phyloP scores from a whole-genome alignment of 2,113 vertebrate species.

The Nasalis larvatus region DNA sequence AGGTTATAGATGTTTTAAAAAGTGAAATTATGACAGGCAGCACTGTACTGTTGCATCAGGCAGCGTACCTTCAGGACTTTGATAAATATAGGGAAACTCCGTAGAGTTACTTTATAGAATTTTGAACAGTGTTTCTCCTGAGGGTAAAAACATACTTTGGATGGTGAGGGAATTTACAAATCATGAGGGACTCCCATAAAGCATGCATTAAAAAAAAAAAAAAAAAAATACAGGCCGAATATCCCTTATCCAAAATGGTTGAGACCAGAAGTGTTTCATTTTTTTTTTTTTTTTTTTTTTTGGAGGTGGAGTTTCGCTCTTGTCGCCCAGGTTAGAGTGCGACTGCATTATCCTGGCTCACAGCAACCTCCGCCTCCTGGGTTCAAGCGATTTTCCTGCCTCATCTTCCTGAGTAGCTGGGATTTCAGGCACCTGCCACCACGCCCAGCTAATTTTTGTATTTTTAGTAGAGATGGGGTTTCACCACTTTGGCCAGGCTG shows the following conservation, averaged over 20 bases:
- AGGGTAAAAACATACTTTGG: neutral
- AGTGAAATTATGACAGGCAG: neutral
- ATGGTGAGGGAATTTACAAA: neutral
- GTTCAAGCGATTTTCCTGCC: too few species aligned
- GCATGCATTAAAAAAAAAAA: neutral
- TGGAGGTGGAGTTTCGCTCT: too few species aligned
- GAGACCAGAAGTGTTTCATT: neutral
- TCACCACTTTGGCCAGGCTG: too few species aligned
- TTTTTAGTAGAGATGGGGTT: too few species aligned
- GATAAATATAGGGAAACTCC: neutral
- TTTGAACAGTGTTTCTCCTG: neutral
- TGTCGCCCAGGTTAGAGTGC: too few species aligned
- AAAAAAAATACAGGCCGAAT: neutral
- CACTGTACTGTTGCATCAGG: neutral
- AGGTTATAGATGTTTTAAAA: neutral
- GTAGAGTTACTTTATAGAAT: neutral
- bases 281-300: neutral
- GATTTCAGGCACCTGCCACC: too few species aligned
- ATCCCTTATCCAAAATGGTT: neutral
- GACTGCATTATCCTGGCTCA: too few species aligned
- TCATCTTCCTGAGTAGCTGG: too few species aligned
- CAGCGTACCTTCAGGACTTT: neutral
- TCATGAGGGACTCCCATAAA: neutral
- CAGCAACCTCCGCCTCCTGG: too few species aligned
- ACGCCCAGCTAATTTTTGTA: too few species aligned